These are phyloP conservation scores for Gonocerus acuteangulatus DNA, from an alignment of 2,888 invertebrate genomes.

Conservation along the genomic window DNA sequence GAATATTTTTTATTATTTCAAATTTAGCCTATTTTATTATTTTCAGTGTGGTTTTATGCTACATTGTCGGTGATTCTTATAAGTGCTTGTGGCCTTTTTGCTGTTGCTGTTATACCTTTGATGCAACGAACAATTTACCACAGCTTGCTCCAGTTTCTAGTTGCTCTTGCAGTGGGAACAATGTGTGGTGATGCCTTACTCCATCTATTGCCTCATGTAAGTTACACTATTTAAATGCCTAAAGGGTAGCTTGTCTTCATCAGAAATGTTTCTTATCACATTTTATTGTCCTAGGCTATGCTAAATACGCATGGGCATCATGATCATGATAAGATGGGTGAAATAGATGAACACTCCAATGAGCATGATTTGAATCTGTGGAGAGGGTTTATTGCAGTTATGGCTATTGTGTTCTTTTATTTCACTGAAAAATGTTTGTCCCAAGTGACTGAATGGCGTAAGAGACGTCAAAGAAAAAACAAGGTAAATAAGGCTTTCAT, in stretches of 20 bases:
- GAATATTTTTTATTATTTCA: too few relatives aligned
- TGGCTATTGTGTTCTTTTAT: constrained; percentile 82
- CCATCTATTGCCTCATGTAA: constrained; percentile 82
- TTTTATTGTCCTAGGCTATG: constrained; percentile 44
- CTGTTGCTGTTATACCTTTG: constrained; percentile 82
- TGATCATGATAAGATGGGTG: constrained; percentile 39
- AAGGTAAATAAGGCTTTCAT: too few relatives aligned
- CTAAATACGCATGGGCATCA: constrained; percentile 43
- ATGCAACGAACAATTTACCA: constrained; percentile 85
- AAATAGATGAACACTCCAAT: constrained; percentile 46
- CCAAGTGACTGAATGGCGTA: constrained; percentile 72
- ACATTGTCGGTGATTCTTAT: constrained; percentile 72
- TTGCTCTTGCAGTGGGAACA: constrained; percentile 87
- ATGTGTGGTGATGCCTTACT: constrained; percentile 84
- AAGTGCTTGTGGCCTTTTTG: constrained; percentile 77
- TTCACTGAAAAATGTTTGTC: constrained; percentile 76
- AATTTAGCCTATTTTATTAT: too few relatives aligned
- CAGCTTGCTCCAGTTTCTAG: constrained; percentile 80
- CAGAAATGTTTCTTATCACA: background rate
- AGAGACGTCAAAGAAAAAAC: constrained; percentile 60
- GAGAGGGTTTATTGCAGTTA: constrained; percentile 75
- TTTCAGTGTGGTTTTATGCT: constrained; percentile 74
- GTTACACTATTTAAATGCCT: background rate
- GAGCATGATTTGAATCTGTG: constrained; percentile 66
- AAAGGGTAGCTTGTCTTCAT: background rate